Evolutionary conservation across 2,113 vertebrate genomes (phyloP).

Genomic region (Henicopernis longicauda): DNA sequence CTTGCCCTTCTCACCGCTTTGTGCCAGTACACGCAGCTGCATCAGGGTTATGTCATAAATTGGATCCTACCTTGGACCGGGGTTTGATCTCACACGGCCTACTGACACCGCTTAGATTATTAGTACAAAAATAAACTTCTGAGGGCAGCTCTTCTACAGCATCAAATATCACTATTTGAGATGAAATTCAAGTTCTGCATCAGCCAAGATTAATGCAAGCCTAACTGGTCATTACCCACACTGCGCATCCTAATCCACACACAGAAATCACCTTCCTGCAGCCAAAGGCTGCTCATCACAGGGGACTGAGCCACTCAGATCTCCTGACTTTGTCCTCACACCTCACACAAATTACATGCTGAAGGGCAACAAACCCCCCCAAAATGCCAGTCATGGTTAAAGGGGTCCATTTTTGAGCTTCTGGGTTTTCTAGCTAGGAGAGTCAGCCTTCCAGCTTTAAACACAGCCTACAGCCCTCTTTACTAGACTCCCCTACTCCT

Average conservation of each 20-base stretch:
- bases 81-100: not conserved
- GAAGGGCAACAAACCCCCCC: accelerated
- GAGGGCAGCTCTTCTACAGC: not conserved
- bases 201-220: not conserved
- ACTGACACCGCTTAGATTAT: not conserved
- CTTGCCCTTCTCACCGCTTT: not conserved
- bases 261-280: not conserved
- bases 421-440: not conserved
- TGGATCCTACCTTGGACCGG: not conserved
- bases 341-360: accelerated
- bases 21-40: not conserved
- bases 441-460: too few species aligned
- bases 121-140: not conserved
- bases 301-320: accelerated
- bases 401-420: not conserved
- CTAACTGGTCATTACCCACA: not conserved
- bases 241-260: accelerated
- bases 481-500: not conserved
- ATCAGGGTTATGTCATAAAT: not conserved
- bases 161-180: not conserved
- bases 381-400: accelerated
- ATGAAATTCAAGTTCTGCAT: not conserved
- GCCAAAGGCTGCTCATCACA: not conserved
- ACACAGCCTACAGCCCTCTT: not conserved
- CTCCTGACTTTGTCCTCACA: not conserved